A percentile compares a stretch with the other conserved stretches of the same genome.
These are phyloP conservation scores for Drosophila kokeensis DNA, from an alignment of 2,888 invertebrate genomes.

Conservation along the genomic window DNA sequence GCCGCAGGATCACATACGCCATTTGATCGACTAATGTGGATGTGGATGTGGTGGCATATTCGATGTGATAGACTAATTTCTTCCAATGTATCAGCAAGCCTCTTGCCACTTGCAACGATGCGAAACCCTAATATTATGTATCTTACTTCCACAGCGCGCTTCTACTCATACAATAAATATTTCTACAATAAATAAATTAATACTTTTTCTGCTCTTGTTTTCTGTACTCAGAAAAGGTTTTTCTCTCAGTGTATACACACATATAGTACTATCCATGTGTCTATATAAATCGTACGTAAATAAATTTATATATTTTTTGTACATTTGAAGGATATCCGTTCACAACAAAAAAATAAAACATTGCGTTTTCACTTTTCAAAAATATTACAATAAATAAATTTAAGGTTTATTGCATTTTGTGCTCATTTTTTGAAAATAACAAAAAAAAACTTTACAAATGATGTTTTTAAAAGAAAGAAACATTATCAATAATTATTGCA, in stretches of 20 bases:
- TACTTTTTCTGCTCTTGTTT: background rate
- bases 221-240: background rate
- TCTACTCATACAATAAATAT: constrained; percentile 4
- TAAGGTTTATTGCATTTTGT: constrained; percentile 73
- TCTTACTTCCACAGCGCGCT: constrained; percentile 1
- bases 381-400: constrained; percentile 75
- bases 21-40: constrained; percentile 66
- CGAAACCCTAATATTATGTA: background rate
- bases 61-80: constrained; percentile 45
- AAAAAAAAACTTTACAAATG: constrained; percentile 48
- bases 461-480: constrained; percentile 24
- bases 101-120: constrained; percentile 1
- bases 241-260: background rate
- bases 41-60: constrained; percentile 6
- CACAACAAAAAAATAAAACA: background rate
- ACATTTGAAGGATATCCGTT: background rate
- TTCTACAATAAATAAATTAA: constrained; percentile 7
- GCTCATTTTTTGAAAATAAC: constrained; percentile 50
- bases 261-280: background rate
- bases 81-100: background rate
- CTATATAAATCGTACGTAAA: background rate
- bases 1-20: constrained; percentile 80
- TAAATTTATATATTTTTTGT: background rate
- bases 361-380: constrained; percentile 21
- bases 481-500: constrained; percentile 38